These are phyloP conservation scores for Phoenicopterus ruber DNA, from an alignment of 2,113 vertebrate genomes.

Conservation along the genomic window DNA sequence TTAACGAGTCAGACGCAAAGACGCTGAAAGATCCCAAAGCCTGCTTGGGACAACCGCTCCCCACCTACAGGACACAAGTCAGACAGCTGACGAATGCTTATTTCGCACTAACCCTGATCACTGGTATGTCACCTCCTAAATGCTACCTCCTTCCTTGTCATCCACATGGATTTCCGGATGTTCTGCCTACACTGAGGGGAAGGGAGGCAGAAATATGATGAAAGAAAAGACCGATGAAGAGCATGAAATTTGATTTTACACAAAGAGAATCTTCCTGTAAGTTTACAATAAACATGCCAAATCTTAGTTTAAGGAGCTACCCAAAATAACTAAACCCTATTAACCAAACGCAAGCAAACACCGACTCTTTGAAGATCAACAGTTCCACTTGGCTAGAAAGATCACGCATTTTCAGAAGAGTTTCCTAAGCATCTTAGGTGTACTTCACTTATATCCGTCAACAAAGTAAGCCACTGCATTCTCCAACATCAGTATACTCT, in stretches of 20 bases:
- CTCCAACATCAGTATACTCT: background rate
- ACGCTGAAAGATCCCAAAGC: background rate
- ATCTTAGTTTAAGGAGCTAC: background rate
- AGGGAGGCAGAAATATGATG: background rate
- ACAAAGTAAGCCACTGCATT: background rate
- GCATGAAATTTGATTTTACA: background rate
- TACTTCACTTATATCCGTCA: background rate
- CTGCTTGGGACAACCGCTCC: background rate
- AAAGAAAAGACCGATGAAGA: background rate
- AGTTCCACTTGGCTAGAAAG: background rate
- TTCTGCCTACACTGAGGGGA: background rate
- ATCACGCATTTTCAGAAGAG: background rate
- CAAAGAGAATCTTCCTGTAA: background rate
- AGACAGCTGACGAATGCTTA: background rate
- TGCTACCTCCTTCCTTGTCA: background rate
- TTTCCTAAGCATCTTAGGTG: background rate
- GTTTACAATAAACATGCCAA: background rate
- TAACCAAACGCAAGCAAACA: background rate
- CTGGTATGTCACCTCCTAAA: background rate
- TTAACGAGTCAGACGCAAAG: fast-evolving
- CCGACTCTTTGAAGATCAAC: background rate
- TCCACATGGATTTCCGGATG: background rate
- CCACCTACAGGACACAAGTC: background rate
- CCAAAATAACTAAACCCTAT: background rate
- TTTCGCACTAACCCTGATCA: background rate